Conservation (phyloP, 2,888 invertebrate genomes). For the Cephus pygmeus region DNA sequence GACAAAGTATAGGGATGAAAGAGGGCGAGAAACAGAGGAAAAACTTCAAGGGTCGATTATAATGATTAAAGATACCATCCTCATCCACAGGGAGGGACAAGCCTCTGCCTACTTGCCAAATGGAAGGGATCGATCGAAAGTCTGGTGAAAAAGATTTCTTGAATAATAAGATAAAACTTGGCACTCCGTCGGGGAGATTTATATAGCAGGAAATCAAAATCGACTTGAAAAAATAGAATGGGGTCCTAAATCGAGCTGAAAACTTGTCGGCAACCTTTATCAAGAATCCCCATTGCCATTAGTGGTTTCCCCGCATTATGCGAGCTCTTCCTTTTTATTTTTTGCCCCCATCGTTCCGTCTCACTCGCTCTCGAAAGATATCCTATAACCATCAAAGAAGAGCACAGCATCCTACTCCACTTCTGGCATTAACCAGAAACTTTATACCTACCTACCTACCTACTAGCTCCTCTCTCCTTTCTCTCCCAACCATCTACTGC, state of each 20-base stretch:
- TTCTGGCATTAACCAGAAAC: conserved; percentile 22
- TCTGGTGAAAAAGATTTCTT: too few relatives aligned
- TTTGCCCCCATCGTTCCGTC: not conserved
- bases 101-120: not conserved
- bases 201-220: too few relatives aligned
- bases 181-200: too few relatives aligned
- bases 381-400: too few relatives aligned
- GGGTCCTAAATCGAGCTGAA: too few relatives aligned
- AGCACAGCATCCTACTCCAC: not conserved
- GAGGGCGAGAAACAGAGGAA: conserved; percentile 10
- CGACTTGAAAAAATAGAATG: too few relatives aligned
- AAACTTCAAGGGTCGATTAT: conserved; percentile 36
- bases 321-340: not conserved
- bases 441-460: conserved; percentile 21
- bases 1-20: too few relatives aligned
- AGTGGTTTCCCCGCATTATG: not conserved
- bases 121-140: too few relatives aligned
- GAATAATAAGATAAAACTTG: too few relatives aligned
- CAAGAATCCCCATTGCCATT: not conserved
- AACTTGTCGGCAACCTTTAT: not conserved
- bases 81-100: conserved; percentile 4
- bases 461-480: not conserved
- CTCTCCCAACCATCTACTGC: not conserved
- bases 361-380: too few relatives aligned
- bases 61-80: conserved; percentile 38